Evolutionary conservation across 1,140 invertebrate genomes (phyloP), one percentile per base, ranked within the genome.

Genomic region (Drosophila asahinai): DNA sequence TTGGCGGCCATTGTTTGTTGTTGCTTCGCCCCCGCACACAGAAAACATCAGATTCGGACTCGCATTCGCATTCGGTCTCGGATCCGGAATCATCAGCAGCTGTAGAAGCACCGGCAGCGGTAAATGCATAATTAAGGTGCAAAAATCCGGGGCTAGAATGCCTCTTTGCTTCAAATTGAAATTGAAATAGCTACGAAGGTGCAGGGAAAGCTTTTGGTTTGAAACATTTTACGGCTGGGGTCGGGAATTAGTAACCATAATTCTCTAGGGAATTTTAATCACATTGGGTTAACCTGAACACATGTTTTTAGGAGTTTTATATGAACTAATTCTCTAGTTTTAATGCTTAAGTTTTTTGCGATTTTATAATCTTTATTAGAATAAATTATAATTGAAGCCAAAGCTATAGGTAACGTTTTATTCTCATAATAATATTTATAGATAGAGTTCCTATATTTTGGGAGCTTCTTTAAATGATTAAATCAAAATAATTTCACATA

Each of bases 41-140:
- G 19, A 55, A 55, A 55, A 55, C 52, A 38, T 55, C 52, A 36
- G 36, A 12, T 36, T 36, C 9, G 36, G 33, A 55, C 22, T 36
- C 64, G n/a, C 25, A 19, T 61, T 49, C 11, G 15, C 38, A 55
- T 27, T n/a, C 17, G 30, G 52, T 36, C 38, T 17, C 49, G 52
- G 33, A 17, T 38, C n/a, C 70, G 65, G 25, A 43, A 22, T 17
- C 48, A 61, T 27, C 54, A 54, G 47, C 19, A 38, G 43, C 43
- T 8, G 52, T 22, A 19, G 59, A 19, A 25, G 36, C 45, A 43
- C 14, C 30, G 27, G 40, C 45, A 68, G 49, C 55, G 63, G 61
- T 77, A 86, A 77, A 83, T 86, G 72, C 83, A 86, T 86, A 86
- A 86, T 86, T 89, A 86, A 89, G 77, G 63, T 77, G 49, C 38